phyloP scores from a whole-genome alignment of 2,113 vertebrate genomes.

The Brienomyrus brachyistius region DNA sequence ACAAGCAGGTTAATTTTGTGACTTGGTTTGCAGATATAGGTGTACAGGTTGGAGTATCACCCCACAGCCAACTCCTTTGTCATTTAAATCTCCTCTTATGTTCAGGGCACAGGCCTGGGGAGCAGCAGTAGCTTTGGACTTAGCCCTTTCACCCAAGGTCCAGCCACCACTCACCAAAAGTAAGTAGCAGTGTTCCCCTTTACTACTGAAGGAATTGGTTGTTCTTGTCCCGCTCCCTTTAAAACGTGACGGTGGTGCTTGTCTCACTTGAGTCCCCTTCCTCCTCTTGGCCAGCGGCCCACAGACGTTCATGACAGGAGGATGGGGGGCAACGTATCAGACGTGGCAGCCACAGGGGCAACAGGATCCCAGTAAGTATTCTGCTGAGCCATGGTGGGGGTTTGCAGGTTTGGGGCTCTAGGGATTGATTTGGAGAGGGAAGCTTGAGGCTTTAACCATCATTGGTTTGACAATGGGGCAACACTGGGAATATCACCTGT shows the following conservation, averaged over 20 bases:
- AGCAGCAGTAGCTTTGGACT: slow-evolving; percentile 80
- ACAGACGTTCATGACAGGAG: slow-evolving; percentile 88
- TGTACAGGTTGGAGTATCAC: background rate
- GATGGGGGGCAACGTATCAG: slow-evolving; percentile 92
- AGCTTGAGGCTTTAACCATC: background rate
- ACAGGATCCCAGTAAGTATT: slow-evolving; percentile 83
- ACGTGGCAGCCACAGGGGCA: slow-evolving; percentile 92
- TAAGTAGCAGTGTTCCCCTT: slow-evolving; percentile 51
- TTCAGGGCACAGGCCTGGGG: slow-evolving; percentile 77
- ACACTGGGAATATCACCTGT: background rate
- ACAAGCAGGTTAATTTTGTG: background rate
- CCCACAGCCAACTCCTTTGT: background rate
- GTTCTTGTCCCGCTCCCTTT: background rate
- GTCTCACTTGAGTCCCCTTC: slow-evolving; percentile 4
- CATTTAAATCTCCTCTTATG: slow-evolving; percentile 1
- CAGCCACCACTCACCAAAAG: slow-evolving; percentile 87
- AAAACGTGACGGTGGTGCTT: background rate
- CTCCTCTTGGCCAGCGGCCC: slow-evolving; percentile 65
- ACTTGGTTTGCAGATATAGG: background rate
- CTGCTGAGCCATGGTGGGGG: background rate
- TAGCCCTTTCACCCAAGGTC: slow-evolving; percentile 85
- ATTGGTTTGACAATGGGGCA: background rate
- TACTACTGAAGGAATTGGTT: background rate
- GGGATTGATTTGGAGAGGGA: background rate
- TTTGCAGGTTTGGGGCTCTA: background rate